Base-by-base conservation (phyloP, 2,888 invertebrate genomes). In the Imbricaverruca yamaguchii region DNA sequence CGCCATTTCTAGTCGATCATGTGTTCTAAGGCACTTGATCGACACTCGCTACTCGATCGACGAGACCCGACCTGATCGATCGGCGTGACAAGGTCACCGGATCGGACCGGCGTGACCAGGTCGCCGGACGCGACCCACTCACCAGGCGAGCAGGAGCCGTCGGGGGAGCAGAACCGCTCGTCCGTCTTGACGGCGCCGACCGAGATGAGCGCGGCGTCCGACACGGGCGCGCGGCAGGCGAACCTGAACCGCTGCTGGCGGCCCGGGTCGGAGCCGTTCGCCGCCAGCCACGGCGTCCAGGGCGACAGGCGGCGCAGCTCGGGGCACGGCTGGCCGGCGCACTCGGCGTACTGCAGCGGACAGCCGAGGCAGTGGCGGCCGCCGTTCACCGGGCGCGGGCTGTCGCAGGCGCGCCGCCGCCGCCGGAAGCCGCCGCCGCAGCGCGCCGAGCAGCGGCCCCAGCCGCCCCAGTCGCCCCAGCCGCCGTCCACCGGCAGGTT, bases 341-440 rank as follows among this genome's bases (percentile, higher is more conserved):
- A 97, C 74, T 91, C 89, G 85, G 93, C 92, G 84, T 92, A 91
- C 87, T 96, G 93, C 9, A 91, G 86, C 82, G 87, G 89, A 83
- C 92, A 92, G 0, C 96, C 96, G 0, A 90, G 89, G 86, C 96
- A 97, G 55, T 92, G 92, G 0, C 90, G 88, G 0, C 93, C 93
- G 0, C 92, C 93, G 83, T 93, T 86, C 63, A 85, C 90, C 13
- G 88, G 93, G 6, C 89, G 86, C 0, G 95, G 94, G 85, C 91
- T 91, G 85, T 92, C 91, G 86, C 96, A 96, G 82, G 90, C 87
- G 87, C 90, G 83, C 92, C 92, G 0, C 96, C 96, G 0, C 90
- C 89, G 86, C 96, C 96, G 88, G 83, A 89, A 88, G 0, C 89
- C 93, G 23, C 92, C 92, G 3, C 92, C 92, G 85, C 94, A 95